phyloP scores from a whole-genome alignment of 2,113 vertebrate genomes.

The Romanogobio albipinnatus region DNA sequence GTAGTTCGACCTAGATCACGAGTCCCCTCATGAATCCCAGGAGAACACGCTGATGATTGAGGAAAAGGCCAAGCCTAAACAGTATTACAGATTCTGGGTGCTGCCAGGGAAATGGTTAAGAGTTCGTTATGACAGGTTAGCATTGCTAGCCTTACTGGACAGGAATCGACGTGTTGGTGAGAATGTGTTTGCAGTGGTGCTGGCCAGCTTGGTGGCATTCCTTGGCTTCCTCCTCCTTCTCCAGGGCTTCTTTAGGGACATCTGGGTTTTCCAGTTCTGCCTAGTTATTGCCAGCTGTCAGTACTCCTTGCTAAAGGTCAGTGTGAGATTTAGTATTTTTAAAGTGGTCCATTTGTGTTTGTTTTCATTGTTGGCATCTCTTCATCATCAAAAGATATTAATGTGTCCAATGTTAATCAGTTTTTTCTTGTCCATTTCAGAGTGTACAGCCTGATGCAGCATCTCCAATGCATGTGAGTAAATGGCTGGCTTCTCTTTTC shows the following conservation, averaged over 20 bases:
- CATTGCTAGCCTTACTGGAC: constrained; percentile 78
- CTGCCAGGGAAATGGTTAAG: constrained; percentile 79
- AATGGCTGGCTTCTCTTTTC: neutral
- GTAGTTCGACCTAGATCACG: constrained; percentile 89
- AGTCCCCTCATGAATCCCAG: constrained; percentile 90
- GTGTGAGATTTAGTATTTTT: constrained; percentile 16
- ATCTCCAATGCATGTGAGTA: constrained; percentile 91
- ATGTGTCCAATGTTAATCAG: no score
- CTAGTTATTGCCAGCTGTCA: constrained; percentile 82
- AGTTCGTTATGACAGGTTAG: constrained; percentile 79
- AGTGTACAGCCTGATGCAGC: constrained; percentile 91
- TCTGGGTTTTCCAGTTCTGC: constrained; percentile 84
- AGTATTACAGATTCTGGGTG: constrained; percentile 81
- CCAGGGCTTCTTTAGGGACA: constrained; percentile 80
- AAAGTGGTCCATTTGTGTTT: neutral
- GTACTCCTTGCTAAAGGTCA: constrained; percentile 80
- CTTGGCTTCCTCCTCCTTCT: constrained; percentile 78
- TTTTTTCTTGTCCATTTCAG: constrained; percentile 65
- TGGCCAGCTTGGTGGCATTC: constrained; percentile 79
- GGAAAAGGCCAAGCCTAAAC: constrained; percentile 79
- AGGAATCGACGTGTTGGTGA: constrained; percentile 75
- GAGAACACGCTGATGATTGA: constrained; percentile 92
- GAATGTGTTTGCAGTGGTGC: constrained; percentile 75
- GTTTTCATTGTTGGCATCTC: neutral
- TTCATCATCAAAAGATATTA: no score